Conservation (phyloP, 2,888 invertebrate species). For the Syrphus vitripennis region DNA sequence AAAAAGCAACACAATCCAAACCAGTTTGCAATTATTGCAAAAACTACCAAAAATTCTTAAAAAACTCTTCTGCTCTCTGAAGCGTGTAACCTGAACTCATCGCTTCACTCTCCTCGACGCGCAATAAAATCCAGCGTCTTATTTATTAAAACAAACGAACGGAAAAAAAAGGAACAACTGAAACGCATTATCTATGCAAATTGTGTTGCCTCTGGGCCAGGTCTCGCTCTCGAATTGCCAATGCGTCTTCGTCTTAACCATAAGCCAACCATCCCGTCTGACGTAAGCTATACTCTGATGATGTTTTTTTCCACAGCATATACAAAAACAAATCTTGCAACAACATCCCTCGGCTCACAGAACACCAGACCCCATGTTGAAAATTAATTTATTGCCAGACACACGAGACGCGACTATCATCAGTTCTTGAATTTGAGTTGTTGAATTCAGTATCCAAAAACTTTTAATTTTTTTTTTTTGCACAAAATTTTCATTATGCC, state of each 20-base stretch:
- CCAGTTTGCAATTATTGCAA: not conserved
- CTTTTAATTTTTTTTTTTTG: not conserved
- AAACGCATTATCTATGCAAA: slow-evolving; percentile 3
- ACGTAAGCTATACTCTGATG: not conserved
- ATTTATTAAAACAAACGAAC: not conserved
- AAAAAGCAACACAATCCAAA: not conserved
- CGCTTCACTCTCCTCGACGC: too few relatives aligned
- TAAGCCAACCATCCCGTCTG: too few relatives aligned
- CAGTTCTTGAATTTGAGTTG: not conserved
- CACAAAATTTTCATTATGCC: slow-evolving; percentile 4
- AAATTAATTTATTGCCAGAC: slow-evolving; percentile 72
- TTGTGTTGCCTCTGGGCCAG: not conserved
- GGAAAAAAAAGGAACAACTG: not conserved
- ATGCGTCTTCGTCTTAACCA: not conserved
- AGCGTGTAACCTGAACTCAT: not conserved
- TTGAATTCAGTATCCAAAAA: not conserved
- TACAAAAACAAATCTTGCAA: not conserved
- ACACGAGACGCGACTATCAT: slow-evolving; percentile 4
- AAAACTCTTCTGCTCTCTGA: not conserved
- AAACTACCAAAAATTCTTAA: not conserved
- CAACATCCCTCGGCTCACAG: not conserved
- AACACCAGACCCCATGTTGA: slow-evolving; percentile 71
- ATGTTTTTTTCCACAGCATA: not conserved
- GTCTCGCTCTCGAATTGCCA: not conserved
- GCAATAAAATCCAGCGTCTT: not conserved